Base-by-base conservation (phyloP, 2,113 vertebrate genomes). In the Octodon degus region DNA sequence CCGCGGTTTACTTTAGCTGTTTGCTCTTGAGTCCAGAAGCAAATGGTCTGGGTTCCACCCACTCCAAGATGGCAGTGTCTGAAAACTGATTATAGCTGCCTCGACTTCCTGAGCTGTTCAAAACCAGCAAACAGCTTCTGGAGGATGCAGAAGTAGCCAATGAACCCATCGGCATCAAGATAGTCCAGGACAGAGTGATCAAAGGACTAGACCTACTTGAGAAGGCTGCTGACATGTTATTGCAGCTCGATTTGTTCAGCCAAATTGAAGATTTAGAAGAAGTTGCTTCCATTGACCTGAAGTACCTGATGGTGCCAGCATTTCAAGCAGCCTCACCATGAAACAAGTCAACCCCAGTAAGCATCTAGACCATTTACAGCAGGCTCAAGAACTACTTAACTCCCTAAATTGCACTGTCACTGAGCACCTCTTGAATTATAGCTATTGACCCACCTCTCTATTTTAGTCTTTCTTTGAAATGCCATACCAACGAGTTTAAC, bases 241-340 rank as follows among this genome's bases (percentile, higher is more conserved):
- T 96, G 37, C 97, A 99, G 96, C 98, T 99, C 47, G 97, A 99
- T 4, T 97, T 99, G 86, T 99, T 99, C 98, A 99, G 99, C 63
- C 98, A 96, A 40, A 99, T 99, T 47, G 99, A 99, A 97, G 99
- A 99, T 76, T 97, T 99, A 97, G 99, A 99, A 88, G 99, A 99
- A 92, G 30, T 99, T 0, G 96, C 99, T 50, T 99, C 99, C 0
- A 96, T 98, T 0, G 99, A 99, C 93, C 98, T 99, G 60, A 99
- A 98, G 85, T 99, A 99, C 93, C 92, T 99, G 97, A 96, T 99
- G 98, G 97, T 99, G 76, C 99, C 99, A 0, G 99, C 99, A 0
- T 96, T 99, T 63, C 97, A 99, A 43, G 99, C 99, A 5, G 98
- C 0, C 98, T 99, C 19, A 98, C 98, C 14, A 96, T 99, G 43